phyloP scores from a whole-genome alignment of 2,113 vertebrate genomes.

The Patagioenas fasciata region DNA sequence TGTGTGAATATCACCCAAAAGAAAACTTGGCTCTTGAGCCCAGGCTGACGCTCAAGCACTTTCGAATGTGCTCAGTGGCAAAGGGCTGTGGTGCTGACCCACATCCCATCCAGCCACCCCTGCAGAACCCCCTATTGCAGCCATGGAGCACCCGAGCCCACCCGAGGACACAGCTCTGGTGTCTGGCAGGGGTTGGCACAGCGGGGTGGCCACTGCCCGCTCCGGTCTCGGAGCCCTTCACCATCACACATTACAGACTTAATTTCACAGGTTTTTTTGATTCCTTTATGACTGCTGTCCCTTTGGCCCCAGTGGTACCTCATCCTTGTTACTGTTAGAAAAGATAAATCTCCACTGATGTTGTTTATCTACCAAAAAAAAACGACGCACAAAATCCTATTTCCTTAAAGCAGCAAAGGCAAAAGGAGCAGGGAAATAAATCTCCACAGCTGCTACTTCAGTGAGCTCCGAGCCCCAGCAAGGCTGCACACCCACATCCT shows the following conservation, averaged over 20 bases:
- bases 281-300: not conserved
- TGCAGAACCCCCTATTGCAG: not conserved
- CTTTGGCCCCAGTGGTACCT: not conserved
- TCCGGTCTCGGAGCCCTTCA: accelerated
- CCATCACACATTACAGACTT: not conserved
- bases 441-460: not conserved
- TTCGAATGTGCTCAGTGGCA: accelerated
- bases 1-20: not conserved
- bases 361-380: not conserved
- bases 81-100: not conserved
- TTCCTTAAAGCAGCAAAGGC: not conserved
- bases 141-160: not conserved
- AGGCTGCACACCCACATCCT: not conserved
- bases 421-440: not conserved
- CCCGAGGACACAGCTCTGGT: not conserved
- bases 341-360: conserved; percentile 9
- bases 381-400: not conserved
- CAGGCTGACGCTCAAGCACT: not conserved
- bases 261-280: not conserved
- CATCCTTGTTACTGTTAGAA: not conserved
- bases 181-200: not conserved
- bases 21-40: not conserved
- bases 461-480: not conserved
- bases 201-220: accelerated
- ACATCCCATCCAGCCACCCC: not conserved